Base-by-base conservation (phyloP, 1,140 invertebrate genomes). In the Hyles vespertilio region DNA sequence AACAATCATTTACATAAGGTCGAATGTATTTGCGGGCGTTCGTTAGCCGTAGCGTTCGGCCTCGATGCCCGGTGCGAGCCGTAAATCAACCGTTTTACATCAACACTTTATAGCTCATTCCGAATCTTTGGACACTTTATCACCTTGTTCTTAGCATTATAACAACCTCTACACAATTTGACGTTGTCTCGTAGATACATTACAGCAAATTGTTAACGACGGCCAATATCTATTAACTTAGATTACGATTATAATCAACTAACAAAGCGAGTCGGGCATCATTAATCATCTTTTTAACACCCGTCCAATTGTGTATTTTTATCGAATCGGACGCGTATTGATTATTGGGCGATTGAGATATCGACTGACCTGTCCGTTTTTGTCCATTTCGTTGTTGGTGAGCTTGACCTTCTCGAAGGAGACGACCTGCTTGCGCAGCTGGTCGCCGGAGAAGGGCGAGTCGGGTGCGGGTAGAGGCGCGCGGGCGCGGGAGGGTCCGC, bases 401-500 rank as follows among this genome's bases (percentile, higher is more conserved):
- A 99, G 93, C 90, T 99, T 99, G 81, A 99, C 96, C 91, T 99
- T 99, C 92, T 99, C 98, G 89, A 99, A 99, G 69, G 97, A 98
- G 74, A 99, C 97, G 73, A 99, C 96, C 91, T 99, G 98, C 90
- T 98, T 98, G 69, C 94, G 91, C 46, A 99, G 92, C 87, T 98
- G 97, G 81, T 99, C 98, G 43, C 97, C 97, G 63, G 95, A 96
- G 90, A 97, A 99, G 48, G 98, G 98, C 51, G 97, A 98, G 89
- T 99, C 98, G 3, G 98, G 91, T 99, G 98, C 51, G 97, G 92
- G 90, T 99, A 99, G 65, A 99, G 93, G 59, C 98, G 91, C 50
- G 95, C 94, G 40, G 97, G 97, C 8, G 98, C 96, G 45, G 96
- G 97, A 55, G 98, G 98, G 92, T 99, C 98, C 10, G 98, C 98